Base-by-base conservation (phyloP, 2,113 vertebrate genomes). In the Corythornis madagascariensis region DNA sequence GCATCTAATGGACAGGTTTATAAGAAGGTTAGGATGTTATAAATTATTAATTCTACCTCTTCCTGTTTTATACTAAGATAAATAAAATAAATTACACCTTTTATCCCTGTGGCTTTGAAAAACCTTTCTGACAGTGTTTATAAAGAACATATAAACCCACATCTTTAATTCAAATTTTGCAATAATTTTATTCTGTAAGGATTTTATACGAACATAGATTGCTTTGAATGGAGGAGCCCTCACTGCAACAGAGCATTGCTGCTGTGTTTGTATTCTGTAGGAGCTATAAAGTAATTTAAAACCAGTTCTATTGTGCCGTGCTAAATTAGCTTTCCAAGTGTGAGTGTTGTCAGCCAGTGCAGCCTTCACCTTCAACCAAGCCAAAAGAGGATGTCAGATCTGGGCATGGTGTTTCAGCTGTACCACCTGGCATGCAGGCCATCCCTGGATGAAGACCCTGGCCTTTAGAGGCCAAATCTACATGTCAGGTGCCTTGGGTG, bases 81-180 rank as follows among this genome's bases (percentile, higher is more conserved):
- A 92, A 90, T 85, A 95, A 92, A 96, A 38, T 31, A 31, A 83
- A 76, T 72, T 92, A 85, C 67, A 81, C 29, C 35, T 84, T 67
- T 83, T 77, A 52, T 52, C 18, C 16, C 50, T 29, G 40, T 82
- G 77, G 15, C 63, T 93, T 85, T 89, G 73, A 88, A 86, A 86
- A 88, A 45, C 7, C 21, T 86, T 74, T 84, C 57, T 86, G 16
- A 29, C 50, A 7, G 13, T 48, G 38, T 72, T 91, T 66, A 47
- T 31, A 43, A 89, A 70, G 45, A 81, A n/a, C 19, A 40, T 26
- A 59, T 21, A 67, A 69, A 75, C 7, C 10, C 17, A 61, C 50
- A 24, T 12, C 7, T 76, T 81, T 72, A 67, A 22, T 65, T 95
- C 14, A 38, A 2, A 60, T 71, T 70, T 86, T 48, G 33, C 14